Percentiles rank a stretch among this genome's conserved stretches.
phyloP scores from a whole-genome alignment of 2,797 vertebrate species.

The Neoniphon sammara region DNA sequence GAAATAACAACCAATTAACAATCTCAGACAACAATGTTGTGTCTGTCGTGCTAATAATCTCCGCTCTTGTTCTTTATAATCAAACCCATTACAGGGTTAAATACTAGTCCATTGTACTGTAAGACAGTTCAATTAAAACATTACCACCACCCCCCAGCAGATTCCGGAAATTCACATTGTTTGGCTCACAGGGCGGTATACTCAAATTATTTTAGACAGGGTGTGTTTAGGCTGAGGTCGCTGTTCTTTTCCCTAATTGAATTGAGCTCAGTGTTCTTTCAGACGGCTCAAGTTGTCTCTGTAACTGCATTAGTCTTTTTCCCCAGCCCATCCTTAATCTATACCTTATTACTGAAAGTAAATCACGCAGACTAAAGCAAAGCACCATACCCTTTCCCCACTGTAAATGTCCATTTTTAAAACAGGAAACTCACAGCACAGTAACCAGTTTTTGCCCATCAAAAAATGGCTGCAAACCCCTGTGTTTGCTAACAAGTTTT shows the following conservation, averaged over 20 bases:
- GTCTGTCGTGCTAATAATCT: constrained; percentile 62
- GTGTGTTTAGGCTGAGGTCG: constrained; percentile 53
- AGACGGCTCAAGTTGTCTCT: constrained; percentile 56
- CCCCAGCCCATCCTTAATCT: constrained; percentile 27
- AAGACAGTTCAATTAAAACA: constrained; percentile 45
- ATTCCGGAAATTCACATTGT: constrained; percentile 28
- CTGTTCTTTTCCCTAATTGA: constrained; percentile 64
- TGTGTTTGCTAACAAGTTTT: too few relatives aligned
- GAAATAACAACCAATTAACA: constrained; percentile 76
- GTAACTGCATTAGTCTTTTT: constrained; percentile 67
- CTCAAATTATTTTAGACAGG: constrained; percentile 50
- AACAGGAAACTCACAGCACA: too few relatives aligned
- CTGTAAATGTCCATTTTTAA: too few relatives aligned
- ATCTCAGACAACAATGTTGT: constrained; percentile 66
- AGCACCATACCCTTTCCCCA: too few relatives aligned
- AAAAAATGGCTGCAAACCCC: too few relatives aligned
- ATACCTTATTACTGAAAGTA: constrained; percentile 12
- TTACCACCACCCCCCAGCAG: constrained; percentile 33
- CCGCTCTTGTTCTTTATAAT: constrained; percentile 59
- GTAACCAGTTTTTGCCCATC: too few relatives aligned
- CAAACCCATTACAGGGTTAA: constrained; percentile 53
- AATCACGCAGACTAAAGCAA: too few relatives aligned
- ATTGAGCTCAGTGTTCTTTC: constrained; percentile 67
- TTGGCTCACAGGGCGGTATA: constrained; percentile 39
- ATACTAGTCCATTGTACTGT: constrained; percentile 45